Percentiles rank a stretch among this genome's conserved stretches.
These are phyloP conservation scores for Rhorus exstirpatorius DNA, from an alignment of 2,888 invertebrate species.

Conservation along the genomic window DNA sequence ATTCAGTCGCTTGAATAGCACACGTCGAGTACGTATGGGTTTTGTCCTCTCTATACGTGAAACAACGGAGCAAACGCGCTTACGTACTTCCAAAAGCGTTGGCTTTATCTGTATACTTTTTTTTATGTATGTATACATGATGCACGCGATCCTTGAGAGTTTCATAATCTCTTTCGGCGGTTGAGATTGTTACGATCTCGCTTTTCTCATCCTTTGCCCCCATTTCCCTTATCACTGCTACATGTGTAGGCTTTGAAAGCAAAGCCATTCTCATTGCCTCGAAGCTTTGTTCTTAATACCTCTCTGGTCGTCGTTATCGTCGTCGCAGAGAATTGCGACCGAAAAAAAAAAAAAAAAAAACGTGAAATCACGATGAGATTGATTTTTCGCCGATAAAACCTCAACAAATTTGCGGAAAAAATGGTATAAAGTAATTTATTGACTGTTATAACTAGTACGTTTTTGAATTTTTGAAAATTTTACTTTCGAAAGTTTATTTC, in stretches of 20 bases:
- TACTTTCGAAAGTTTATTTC: too few relatives aligned
- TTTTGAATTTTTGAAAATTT: too few relatives aligned
- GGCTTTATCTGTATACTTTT: slow-evolving; percentile 24
- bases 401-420: too few relatives aligned
- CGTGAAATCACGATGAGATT: too few relatives aligned
- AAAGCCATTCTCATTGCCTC: slow-evolving; percentile 37
- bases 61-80: slow-evolving; percentile 52
- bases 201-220: slow-evolving; percentile 30
- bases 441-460: too few relatives aligned
- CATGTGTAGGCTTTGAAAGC: slow-evolving; percentile 21
- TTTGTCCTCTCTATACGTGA: slow-evolving; percentile 19
- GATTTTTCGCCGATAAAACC: too few relatives aligned
- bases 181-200: slow-evolving; percentile 46
- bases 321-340: not conserved
- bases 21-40: slow-evolving; percentile 53
- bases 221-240: slow-evolving; percentile 35
- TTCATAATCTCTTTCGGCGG: slow-evolving; percentile 43
- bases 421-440: too few relatives aligned
- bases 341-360: slow-evolving; percentile 3
- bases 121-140: not conserved
- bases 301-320: not conserved
- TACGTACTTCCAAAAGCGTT: slow-evolving; percentile 40
- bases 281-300: not conserved
- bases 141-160: too few relatives aligned
- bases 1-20: slow-evolving; percentile 26